Conservation (phyloP, 2,113 vertebrate genomes). For the Stegastes partitus region DNA sequence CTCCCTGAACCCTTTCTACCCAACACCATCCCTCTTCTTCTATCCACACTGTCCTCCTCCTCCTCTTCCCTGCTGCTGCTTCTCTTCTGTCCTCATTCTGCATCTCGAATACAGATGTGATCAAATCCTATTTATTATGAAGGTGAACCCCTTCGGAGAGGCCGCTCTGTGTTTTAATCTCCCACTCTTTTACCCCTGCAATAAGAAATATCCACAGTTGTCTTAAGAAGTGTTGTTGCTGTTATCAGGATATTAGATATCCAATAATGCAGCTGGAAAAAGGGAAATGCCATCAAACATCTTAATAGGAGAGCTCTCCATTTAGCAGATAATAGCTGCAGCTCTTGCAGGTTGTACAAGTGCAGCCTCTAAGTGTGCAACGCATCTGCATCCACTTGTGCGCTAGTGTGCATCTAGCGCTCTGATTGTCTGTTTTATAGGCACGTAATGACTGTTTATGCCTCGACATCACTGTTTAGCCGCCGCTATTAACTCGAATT, state of each 20-base stretch:
- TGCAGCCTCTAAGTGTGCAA: conserved; percentile 1
- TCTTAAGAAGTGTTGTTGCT: conserved; percentile 10
- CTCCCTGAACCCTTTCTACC: not conserved
- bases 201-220: not conserved
- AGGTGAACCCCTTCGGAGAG: not conserved
- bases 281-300: conserved; percentile 13
- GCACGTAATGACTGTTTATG: conserved; percentile 49
- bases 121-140: conserved; percentile 1
- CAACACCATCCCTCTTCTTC: not conserved
- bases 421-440: conserved; percentile 46
- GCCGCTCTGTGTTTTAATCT: conserved; percentile 23
- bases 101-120: conserved; percentile 6
- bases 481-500: conserved; percentile 49
- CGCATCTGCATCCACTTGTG: conserved; percentile 34
- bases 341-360: not conserved
- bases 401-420: not conserved
- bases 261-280: conserved; percentile 16
- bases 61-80: not conserved
- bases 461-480: conserved; percentile 47
- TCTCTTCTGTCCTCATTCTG: conserved; percentile 8
- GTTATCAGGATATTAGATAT: conserved; percentile 23
- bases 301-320: not conserved
- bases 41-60: not conserved
- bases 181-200: not conserved
- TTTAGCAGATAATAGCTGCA: conserved; percentile 7